Evolutionary conservation across 2,888 invertebrate genomes (phyloP), one percentile per base, ranked within the genome.

Genomic region (Campoletis raptor): DNA sequence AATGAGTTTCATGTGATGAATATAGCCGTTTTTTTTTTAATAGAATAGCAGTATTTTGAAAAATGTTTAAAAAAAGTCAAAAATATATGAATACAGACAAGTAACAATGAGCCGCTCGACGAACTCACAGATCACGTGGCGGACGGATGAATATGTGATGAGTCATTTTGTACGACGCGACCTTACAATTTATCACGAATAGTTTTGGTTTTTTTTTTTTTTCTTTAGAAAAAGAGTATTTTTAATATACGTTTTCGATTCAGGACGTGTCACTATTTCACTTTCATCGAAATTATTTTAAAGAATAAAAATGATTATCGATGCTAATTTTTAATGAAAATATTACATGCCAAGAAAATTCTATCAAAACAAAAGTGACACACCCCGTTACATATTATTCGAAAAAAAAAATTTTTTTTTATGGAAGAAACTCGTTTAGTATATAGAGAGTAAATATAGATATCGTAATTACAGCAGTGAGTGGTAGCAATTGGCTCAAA

Each of bases 61-160:
- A 61, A 61, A 6, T 61, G 15, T 30, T 1, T 15, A 61, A 54
- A 30, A 30, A 12, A n/a, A 15, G n/a, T 0, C 30, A 30, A n/a
- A n/a, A 61, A 61, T 30, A 30, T 30, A 61, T 8, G 52, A 61
- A 30, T 48, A 74, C 74, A 82, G 67, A 42, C 21, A 70, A 69
- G 37, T 42, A 48, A 52, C 76, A 52, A 67, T 52, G 67, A 61
- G 37, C 70, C 80, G 82, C 82, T 83, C 82, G 78, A 66, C 69
- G 76, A 67, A 66, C 72, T 77, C 57, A 64, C n/a, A 57, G 76
- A 87, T 85, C 82, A 83, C 87, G 83, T 83, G 85, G 84, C 91
- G 92, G 91, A 91, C 91, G 91, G 91, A 92, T 91, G 89, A 76
- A 87, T 83, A 87, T 73, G 84, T 82, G 85, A 87, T 80, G 52